Evolutionary conservation across 1,140 invertebrate genomes (phyloP), one percentile per base, ranked within the genome.

Genomic region (Drosophila serrata): DNA sequence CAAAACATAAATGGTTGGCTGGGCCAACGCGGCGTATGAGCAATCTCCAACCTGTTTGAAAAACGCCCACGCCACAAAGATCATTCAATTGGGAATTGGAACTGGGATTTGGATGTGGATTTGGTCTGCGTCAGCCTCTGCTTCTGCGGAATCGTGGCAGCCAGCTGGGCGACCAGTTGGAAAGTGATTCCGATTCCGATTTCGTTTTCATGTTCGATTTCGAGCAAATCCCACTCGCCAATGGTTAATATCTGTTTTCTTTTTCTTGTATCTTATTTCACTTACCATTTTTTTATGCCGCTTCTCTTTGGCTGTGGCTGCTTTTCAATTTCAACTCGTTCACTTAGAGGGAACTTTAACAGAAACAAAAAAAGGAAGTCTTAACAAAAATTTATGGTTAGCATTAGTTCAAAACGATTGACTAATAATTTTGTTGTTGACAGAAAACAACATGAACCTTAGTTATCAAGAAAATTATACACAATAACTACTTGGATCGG

Each of bases 1-100:
- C n/a, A 59, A 70, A 22, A n/a, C 29, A 57, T 55, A 61, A 69
- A 69, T 65, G 56, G 33, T 29, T 58, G 55, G 55, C 43, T 46
- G 49, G 31, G 49, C 57, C 58, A 53, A 82, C 46, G 67, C 67
- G 73, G 80, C 85, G 84, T 81, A 88, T 88, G 81, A 82, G 84
- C 81, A 79, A 82, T 59, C 46, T 67, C 29, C 81, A 88, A 88
- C 84, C 85, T 84, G 84, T 88, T 87, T 82, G 56, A 59, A 48
- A 62, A 39, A 55, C 84, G 81, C 85, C 84, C 77, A 88, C 84
- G 76, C 67, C 70, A 53, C 31, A 12, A 29, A 61, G 24, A 39
- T 55, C 51, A 37, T 22, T 55, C 29, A 15, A 31, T 48, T 35
- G 31, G 51, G 51, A 53, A 35, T 42, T 31, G 29, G 59, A 29